Evolutionary conservation across 2,113 vertebrate genomes (phyloP), one percentile per base, ranked within the genome.

Genomic region (Acrocephalus kingi): DNA sequence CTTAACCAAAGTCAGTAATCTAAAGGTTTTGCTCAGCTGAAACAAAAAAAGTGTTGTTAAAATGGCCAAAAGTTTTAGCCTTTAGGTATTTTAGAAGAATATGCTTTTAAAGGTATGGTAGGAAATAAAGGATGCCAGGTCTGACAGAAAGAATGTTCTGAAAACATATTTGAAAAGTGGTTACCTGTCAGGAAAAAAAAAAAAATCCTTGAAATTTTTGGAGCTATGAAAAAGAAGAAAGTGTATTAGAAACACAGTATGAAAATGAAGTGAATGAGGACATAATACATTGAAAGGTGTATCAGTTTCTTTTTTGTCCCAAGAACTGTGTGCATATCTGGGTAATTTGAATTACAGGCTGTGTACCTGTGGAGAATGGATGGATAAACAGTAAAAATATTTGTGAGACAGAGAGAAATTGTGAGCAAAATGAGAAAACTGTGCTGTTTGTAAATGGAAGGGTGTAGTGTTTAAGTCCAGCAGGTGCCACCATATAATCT

Each of bases 91-190:
- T 87, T 49, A 52, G 39, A 46, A 81, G 41, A 84, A 91, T 39
- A 58, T 30, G 5, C 14, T 91, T 91, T 30, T 54, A 33, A 87
- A 72, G 3, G 10, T 51, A 17, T n/a, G 4, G 17, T 31, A 52
- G n/a, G 69, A 89, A 78, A 95, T 61, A 2, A 49, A 46, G 37
- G 33, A 66, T 87, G 28, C 21, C 48, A 52, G 6, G 24, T 81
- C 16, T 81, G 69, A 48, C 43, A 63, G 76, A 84, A 84, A 59
- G 22, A 74, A 37, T 3, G 1, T 71, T 84, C 58, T 84, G 61
- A 22, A 75, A 41, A 54, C 0, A 0, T 11, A 23, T 5, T 43
- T n/a, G 54, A 1, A 23, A 78, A 59, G 10, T 48, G 16, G 3
- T 64, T 69, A 48, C 15, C 25, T 9, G 58, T 13, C 18, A 78